A percentile compares a stretch with the other conserved stretches of the same genome.
phyloP scores from a whole-genome alignment of 2,113 vertebrate species.

The Grallaria varia region DNA sequence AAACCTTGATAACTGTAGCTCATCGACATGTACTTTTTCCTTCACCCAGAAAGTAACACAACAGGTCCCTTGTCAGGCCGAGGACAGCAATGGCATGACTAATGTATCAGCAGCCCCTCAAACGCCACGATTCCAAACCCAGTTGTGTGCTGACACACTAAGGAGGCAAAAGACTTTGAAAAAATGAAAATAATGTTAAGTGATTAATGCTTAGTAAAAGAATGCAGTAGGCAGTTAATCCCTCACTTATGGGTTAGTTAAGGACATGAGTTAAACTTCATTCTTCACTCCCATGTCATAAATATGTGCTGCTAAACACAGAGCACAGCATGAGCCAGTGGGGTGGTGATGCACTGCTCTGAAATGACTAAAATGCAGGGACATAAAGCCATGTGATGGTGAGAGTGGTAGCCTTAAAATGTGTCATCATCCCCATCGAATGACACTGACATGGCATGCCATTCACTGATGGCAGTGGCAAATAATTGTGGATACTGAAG shows the following conservation, averaged over 20 bases:
- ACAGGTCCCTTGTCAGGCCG: not conserved
- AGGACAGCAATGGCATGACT: fast-evolving
- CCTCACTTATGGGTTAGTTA: slow-evolving; percentile 48
- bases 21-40: not conserved
- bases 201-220: slow-evolving; percentile 48
- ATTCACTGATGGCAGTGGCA: not conserved
- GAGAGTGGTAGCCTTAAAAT: not conserved
- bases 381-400: not conserved
- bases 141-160: not conserved
- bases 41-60: not conserved
- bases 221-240: slow-evolving; percentile 61
- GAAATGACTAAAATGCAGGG: slow-evolving; percentile 49
- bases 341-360: slow-evolving; percentile 45
- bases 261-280: slow-evolving; percentile 59
- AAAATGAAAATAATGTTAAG: slow-evolving; percentile 41
- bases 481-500: not conserved
- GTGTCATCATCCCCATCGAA: not conserved
- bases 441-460: not conserved
- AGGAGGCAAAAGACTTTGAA: not conserved
- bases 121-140: not conserved
- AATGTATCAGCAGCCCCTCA: not conserved
- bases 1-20: not conserved
- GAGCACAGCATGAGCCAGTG: not conserved
- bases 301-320: slow-evolving; percentile 51
- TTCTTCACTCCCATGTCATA: slow-evolving; percentile 56